phyloP scores from a whole-genome alignment of 2,797 vertebrate species.

The Oreochromis mossambicus region DNA sequence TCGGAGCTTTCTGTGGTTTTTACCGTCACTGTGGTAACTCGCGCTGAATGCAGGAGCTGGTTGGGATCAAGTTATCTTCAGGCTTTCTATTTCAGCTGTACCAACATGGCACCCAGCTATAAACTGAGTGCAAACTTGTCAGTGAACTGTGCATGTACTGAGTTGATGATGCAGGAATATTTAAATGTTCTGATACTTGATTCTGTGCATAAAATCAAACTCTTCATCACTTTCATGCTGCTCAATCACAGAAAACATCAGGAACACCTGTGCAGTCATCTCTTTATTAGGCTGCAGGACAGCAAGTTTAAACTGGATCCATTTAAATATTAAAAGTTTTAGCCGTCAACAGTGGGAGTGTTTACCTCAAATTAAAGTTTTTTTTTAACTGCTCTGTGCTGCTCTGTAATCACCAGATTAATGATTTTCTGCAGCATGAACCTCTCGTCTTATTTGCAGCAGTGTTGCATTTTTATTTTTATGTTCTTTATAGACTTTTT shows the following conservation, averaged over 20 bases:
- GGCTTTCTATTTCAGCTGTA: neutral
- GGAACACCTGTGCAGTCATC: rapidly evolving
- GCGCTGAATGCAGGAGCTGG: neutral
- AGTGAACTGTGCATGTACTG: neutral
- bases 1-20: neutral
- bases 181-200: neutral
- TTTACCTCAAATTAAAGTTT: rapidly evolving
- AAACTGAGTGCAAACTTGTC: neutral
- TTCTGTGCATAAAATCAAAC: neutral
- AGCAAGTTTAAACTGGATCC: neutral
- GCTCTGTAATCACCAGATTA: neutral
- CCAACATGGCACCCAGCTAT: neutral
- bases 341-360: neutral
- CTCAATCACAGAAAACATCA: neutral
- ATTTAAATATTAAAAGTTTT: neutral
- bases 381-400: neutral
- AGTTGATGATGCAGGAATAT: neutral
- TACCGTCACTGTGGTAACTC: rapidly evolving
- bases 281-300: neutral
- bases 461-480: rapidly evolving
- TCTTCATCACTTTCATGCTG: neutral
- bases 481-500: neutral
- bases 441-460: neutral
- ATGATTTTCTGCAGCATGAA: neutral
- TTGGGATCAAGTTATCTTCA: neutral